These are phyloP conservation scores for Andrena hattorfiana DNA, from an alignment of 2,888 invertebrate species.

Conservation along the genomic window DNA sequence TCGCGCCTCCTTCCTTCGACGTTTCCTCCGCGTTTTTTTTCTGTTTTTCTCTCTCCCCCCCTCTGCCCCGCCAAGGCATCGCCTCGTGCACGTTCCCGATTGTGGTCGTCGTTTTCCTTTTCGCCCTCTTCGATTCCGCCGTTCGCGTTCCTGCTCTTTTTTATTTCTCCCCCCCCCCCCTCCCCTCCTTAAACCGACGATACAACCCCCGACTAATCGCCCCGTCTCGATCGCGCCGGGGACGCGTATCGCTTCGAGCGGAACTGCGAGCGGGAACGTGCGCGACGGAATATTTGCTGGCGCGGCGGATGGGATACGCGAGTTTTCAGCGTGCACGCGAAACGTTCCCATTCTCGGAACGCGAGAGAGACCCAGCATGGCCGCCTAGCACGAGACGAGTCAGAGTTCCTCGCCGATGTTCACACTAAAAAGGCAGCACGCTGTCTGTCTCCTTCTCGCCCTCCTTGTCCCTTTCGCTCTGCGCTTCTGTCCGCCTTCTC, in stretches of 20 bases:
- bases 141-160: slow-evolving; percentile 1
- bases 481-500: slow-evolving; percentile 33
- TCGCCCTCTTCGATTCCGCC: not conserved
- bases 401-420: slow-evolving; percentile 68
- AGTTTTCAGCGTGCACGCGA: slow-evolving; percentile 63
- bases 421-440: slow-evolving; percentile 52
- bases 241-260: not conserved
- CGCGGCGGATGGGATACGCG: slow-evolving; percentile 26
- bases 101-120: not conserved
- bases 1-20: not conserved
- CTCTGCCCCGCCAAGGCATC: not conserved
- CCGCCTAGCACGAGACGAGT: slow-evolving; percentile 75
- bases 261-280: slow-evolving; percentile 18
- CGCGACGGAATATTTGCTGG: slow-evolving; percentile 27
- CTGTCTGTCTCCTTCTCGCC: slow-evolving; percentile 45
- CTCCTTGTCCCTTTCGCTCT: slow-evolving; percentile 41
- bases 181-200: not conserved
- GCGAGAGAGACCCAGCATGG: slow-evolving; percentile 76
- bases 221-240: not conserved
- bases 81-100: slow-evolving; percentile 6
- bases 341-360: slow-evolving; percentile 72
- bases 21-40: not conserved
- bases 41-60: slow-evolving; percentile 4
- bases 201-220: not conserved
- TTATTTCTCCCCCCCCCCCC: not conserved